phyloP scores from a whole-genome alignment of 2,888 invertebrate species.

The Ceriagrion tenellum region DNA sequence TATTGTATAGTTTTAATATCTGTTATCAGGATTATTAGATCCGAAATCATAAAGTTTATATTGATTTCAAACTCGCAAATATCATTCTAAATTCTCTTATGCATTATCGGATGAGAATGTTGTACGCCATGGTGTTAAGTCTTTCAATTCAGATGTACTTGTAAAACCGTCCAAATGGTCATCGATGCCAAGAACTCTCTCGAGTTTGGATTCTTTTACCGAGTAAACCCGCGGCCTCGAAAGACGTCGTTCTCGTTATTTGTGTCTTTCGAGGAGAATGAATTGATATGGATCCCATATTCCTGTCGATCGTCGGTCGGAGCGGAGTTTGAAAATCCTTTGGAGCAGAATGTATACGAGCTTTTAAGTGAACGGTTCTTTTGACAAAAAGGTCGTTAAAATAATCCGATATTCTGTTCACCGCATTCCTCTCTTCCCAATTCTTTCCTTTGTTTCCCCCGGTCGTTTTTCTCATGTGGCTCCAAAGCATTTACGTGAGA shows the following conservation, averaged over 20 bases:
- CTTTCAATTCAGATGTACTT: not conserved
- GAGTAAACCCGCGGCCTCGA: not conserved
- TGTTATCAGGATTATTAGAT: too few species aligned
- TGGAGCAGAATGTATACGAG: not conserved
- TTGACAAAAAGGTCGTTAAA: conserved; percentile 16
- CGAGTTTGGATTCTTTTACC: not conserved
- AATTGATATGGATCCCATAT: conserved; percentile 8
- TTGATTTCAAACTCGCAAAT: too few species aligned
- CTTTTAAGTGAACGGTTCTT: conserved; percentile 40
- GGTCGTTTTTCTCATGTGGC: not conserved
- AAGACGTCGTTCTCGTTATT: not conserved
- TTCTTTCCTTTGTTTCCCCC: not conserved
- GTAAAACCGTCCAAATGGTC: not conserved
- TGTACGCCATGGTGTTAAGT: not conserved
- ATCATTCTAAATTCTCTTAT: too few species aligned
- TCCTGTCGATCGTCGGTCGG: not conserved
- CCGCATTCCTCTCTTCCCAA: not conserved
- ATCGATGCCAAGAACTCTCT: not conserved
- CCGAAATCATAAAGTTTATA: too few species aligned
- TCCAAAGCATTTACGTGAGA: conserved; percentile 34
- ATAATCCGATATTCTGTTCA: conserved; percentile 6
- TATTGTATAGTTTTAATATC: too few species aligned
- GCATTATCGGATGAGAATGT: not conserved
- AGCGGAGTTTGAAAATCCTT: not conserved
- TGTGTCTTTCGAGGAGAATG: not conserved